Percentiles rank a stretch among this genome's conserved stretches.
Conservation (phyloP, 2,888 invertebrate species). For the Synergus itoensis region DNA sequence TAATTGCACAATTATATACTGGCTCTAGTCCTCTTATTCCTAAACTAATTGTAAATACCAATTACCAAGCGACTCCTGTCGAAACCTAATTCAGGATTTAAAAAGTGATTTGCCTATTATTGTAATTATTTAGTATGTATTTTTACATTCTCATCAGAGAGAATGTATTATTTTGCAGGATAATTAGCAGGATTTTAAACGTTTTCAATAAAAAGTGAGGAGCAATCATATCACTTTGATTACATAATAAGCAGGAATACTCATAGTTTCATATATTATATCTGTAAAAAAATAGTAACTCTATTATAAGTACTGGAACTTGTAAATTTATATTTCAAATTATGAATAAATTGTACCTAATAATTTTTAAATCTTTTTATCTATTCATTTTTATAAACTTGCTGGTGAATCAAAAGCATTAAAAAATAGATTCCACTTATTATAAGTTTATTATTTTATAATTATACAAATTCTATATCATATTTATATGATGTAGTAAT, state of each 20-base stretch:
- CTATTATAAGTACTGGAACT: background rate
- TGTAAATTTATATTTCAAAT: background rate
- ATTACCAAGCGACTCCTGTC: background rate
- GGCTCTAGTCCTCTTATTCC: background rate
- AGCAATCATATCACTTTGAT: background rate
- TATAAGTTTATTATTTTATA: background rate
- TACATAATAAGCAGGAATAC: background rate
- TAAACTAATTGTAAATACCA: background rate
- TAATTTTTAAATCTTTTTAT: background rate
- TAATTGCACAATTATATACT: background rate
- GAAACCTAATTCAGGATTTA: background rate
- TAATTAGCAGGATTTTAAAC: constrained; percentile 4
- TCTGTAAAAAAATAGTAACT: constrained; percentile 6
- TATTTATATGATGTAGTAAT: background rate
- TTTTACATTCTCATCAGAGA: too few relatives aligned
- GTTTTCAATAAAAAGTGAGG: background rate
- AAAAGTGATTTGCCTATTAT: background rate
- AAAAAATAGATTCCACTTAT: background rate
- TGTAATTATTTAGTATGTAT: background rate
- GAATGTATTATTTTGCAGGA: constrained; percentile 24
- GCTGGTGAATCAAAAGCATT: background rate
- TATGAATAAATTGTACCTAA: constrained; percentile 13
- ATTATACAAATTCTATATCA: background rate
- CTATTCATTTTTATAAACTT: background rate
- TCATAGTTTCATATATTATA: background rate